Percentiles rank a stretch among this genome's conserved stretches.
These are phyloP conservation scores for Pangasius larnaudii DNA, from an alignment of 2,797 vertebrate genomes.

Conservation along the genomic window DNA sequence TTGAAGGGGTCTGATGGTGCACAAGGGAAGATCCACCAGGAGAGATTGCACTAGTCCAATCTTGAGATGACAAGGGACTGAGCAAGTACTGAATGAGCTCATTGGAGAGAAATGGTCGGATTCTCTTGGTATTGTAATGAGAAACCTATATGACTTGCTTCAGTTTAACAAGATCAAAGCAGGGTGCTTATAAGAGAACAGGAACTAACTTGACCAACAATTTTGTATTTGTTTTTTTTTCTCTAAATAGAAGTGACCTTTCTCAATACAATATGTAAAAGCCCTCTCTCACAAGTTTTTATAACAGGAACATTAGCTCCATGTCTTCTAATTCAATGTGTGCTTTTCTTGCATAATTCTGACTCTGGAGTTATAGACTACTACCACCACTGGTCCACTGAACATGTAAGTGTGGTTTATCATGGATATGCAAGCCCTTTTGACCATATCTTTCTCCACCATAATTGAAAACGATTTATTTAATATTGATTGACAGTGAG, in stretches of 20 bases:
- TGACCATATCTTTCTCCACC: not conserved
- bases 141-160: not conserved
- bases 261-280: no score
- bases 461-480: constrained; percentile 34
- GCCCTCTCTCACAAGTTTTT: no score
- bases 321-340: not conserved
- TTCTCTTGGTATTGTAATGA: not conserved
- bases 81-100: not conserved
- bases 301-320: not conserved
- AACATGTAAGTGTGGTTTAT: not conserved
- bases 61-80: not conserved
- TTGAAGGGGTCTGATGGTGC: not conserved
- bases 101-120: not conserved
- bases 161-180: not conserved
- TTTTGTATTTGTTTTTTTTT: not conserved
- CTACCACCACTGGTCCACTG: not conserved
- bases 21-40: not conserved
- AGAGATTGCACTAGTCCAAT: not conserved
- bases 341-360: not conserved
- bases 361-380: not conserved
- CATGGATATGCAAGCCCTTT: not conserved
- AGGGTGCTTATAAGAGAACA: not conserved
- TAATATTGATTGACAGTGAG: constrained; percentile 28
- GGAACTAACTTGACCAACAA: not conserved
- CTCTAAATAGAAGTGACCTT: not conserved